Percentiles rank a stretch among this genome's conserved stretches.
Conservation (phyloP, 37 sponge, comb jelly and placozoan genomes). For the Cliona cf. orientalis region DNA sequence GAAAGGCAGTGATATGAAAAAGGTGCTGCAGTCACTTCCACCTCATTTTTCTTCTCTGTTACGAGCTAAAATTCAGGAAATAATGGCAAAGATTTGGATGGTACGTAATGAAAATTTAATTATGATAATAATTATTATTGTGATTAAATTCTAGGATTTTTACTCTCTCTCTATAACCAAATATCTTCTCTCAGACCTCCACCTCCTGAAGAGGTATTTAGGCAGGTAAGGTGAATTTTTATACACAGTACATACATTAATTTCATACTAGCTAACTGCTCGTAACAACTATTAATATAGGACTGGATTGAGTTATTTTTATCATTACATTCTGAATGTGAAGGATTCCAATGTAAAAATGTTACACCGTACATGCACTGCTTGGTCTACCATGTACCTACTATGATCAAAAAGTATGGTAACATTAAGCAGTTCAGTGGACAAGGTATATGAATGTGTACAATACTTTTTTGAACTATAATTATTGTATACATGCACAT, state of each 20-base stretch:
- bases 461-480: not conserved
- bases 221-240: not conserved
- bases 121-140: not conserved
- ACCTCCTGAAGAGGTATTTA: not conserved
- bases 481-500: not conserved
- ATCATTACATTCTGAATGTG: not conserved
- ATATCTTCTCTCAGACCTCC: not conserved
- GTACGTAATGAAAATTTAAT: not conserved
- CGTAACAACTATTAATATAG: not conserved
- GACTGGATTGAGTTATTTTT: not conserved
- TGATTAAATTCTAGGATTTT: not conserved
- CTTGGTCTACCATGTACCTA: conserved; percentile 11
- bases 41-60: not conserved
- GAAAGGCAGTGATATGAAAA: not conserved
- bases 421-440: conserved; percentile 3
- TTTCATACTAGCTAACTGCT: not conserved
- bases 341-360: not conserved
- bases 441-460: conserved; percentile 2
- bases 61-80: not conserved
- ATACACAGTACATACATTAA: not conserved
- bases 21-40: not conserved
- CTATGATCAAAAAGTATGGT: not conserved
- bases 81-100: not conserved
- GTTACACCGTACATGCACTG: conserved; percentile 20
- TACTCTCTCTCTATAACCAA: not conserved